phyloP scores from a whole-genome alignment of 2,797 vertebrate genomes.

The Acanthis flammea region DNA sequence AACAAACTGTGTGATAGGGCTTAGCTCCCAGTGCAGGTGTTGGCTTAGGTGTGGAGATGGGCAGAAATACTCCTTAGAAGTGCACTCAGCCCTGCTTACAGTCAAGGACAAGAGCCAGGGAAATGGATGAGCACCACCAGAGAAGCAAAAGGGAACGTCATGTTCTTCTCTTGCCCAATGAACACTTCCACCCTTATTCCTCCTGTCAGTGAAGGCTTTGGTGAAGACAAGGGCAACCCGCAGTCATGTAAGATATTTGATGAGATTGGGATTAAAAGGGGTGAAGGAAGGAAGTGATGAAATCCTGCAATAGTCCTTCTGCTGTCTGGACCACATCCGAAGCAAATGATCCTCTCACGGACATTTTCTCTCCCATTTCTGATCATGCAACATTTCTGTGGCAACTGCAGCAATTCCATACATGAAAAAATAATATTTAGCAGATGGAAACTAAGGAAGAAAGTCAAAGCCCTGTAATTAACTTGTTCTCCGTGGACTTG shows the following conservation, averaged over 20 bases:
- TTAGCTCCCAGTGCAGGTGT: background rate
- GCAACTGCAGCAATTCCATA: conserved; percentile 62
- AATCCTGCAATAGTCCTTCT: conserved; percentile 33
- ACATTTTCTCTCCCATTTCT: conserved; percentile 36
- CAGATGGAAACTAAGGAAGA: conserved; percentile 45
- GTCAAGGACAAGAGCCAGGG: background rate
- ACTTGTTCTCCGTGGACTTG: background rate
- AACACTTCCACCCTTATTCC: background rate
- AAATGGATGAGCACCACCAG: background rate
- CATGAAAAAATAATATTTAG: conserved; percentile 62
- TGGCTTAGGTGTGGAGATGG: background rate
- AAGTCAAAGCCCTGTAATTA: conserved; percentile 42
- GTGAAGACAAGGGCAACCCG: background rate
- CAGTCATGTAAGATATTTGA: conserved; percentile 35
- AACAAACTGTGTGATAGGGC: background rate
- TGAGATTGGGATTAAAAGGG: conserved; percentile 18
- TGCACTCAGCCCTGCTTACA: background rate
- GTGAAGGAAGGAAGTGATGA: conserved; percentile 41
- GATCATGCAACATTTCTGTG: conserved; percentile 62
- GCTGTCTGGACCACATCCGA: conserved; percentile 61
- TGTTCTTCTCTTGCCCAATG: background rate
- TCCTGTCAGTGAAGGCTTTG: background rate
- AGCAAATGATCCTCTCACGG: conserved; percentile 35
- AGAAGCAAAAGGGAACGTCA: background rate
- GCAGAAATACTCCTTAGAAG: background rate